These are phyloP conservation scores for Phortica variegata DNA, from an alignment of 1,140 invertebrate species.

Conservation along the genomic window DNA sequence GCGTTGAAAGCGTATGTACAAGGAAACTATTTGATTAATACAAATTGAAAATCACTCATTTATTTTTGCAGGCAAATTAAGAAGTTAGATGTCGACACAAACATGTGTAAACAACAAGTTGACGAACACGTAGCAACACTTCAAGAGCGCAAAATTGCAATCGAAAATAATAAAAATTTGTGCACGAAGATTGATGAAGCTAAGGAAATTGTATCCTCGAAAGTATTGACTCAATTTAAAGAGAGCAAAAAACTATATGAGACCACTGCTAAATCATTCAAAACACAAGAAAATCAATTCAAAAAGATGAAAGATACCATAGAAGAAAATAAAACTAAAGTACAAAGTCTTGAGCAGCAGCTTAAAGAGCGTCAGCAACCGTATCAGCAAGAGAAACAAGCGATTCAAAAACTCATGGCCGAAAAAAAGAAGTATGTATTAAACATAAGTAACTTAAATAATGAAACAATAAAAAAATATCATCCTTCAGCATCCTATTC, in stretches of 20 bases:
- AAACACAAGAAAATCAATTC: neutral
- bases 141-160: conserved; percentile 19
- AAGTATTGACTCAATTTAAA: conserved; percentile 18
- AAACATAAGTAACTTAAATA: no score
- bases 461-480: neutral
- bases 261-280: conserved; percentile 10
- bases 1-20: conserved; percentile 18
- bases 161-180: conserved; percentile 20
- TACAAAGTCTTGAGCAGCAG: conserved; percentile 5
- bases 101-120: conserved; percentile 21
- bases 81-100: conserved; percentile 4
- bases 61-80: conserved; percentile 19
- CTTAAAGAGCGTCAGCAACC: conserved; percentile 7
- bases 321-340: conserved; percentile 7
- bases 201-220: conserved; percentile 12
- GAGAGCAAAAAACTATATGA: conserved; percentile 21
- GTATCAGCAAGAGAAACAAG: conserved; percentile 11
- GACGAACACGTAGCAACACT: conserved; percentile 12
- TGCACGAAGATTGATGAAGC: conserved; percentile 21
- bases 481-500: no score
- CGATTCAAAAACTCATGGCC: conserved; percentile 4
- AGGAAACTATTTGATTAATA: neutral
- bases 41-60: neutral
- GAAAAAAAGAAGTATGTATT: conserved; percentile 1
- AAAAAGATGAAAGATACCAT: neutral